Evolutionary conservation across 2,888 invertebrate genomes (phyloP), one percentile per base, ranked within the genome.

Genomic region (Corbicula japonica): DNA sequence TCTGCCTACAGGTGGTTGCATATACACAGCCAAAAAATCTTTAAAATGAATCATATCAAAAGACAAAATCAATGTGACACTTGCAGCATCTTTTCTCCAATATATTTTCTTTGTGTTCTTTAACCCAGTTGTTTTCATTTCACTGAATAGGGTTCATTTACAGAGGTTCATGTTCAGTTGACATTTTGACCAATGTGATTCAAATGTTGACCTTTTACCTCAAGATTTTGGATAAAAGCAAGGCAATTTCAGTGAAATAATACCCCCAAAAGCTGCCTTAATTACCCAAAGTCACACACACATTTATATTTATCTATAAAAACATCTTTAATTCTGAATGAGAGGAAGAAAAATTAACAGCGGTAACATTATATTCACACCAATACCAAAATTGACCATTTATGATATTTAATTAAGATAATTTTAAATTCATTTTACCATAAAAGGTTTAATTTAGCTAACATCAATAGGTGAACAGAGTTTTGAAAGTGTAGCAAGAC

Each of bases 61-160:
- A n/a, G 34, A 69, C 69, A 60, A 48, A 58, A 69, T 60, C 58
- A 35, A 48, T 58, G 48, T 44, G 32, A 60, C 48, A 65, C 41
- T 34, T 34, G 35, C 65, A 52, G 50, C 50, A 65, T 65, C 65
- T 65, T 52, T 38, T 50, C 38, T 48, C 28, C 26, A 50, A 15
- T 38, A 38, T 38, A 21, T 52, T 63, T 32, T 48, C 48, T 48
- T 63, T 63, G 46, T 44, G 6, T 38, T 65, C 23, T 50, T 52
- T 52, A 52, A 50, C 23, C 15, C 50, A 50, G 10, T 69, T 60
- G 58, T 34, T 46, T 63, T 30, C 63, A 63, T 63, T 63, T 63
- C 32, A 32, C 30, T 50, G 10, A 21, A 63, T 34, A 18, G 21
- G 32, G 30, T 69, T 41, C 58, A 34, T 58, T 69, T 69, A 58